Conservation (phyloP, 2,797 vertebrate genomes). For the Serranus cabrilla region DNA sequence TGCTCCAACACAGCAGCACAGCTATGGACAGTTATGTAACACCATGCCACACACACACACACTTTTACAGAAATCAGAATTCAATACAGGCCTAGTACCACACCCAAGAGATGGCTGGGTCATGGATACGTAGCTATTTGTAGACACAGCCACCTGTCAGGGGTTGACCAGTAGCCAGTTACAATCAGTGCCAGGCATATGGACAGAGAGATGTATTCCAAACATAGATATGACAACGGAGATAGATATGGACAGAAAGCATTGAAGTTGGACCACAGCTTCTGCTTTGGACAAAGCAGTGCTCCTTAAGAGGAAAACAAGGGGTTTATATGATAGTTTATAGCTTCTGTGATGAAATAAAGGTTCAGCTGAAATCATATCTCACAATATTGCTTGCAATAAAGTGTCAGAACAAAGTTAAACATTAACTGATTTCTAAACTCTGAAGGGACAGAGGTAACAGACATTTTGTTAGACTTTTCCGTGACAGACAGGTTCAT, state of each 20-base stretch:
- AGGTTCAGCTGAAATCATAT: background rate
- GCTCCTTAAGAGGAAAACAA: background rate
- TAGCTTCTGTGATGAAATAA: background rate
- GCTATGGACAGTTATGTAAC: too few relatives aligned
- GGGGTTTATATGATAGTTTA: background rate
- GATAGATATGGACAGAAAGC: slow-evolving; percentile 19
- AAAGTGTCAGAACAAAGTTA: slow-evolving; percentile 1
- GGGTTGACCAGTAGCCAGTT: slow-evolving; percentile 34
- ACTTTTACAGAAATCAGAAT: background rate
- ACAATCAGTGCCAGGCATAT: slow-evolving; percentile 11
- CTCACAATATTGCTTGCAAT: slow-evolving; percentile 11
- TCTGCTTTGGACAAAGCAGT: background rate
- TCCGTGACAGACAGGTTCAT: too few relatives aligned
- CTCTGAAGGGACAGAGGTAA: slow-evolving; percentile 1
- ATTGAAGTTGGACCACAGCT: slow-evolving; percentile 1
- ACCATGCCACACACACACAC: background rate
- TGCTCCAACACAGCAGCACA: too few relatives aligned
- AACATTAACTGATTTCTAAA: background rate
- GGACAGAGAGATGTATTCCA: background rate
- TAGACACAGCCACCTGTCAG: slow-evolving; percentile 63
- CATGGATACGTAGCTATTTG: slow-evolving; percentile 50
- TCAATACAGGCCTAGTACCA: background rate
- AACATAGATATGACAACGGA: slow-evolving; percentile 51
- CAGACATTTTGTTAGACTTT: too few relatives aligned
- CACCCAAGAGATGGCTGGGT: slow-evolving; percentile 16